A percentile compares a stretch with the other conserved stretches of the same genome.
Conservation (phyloP, 1,140 invertebrate genomes). For the Argopecten irradians region DNA sequence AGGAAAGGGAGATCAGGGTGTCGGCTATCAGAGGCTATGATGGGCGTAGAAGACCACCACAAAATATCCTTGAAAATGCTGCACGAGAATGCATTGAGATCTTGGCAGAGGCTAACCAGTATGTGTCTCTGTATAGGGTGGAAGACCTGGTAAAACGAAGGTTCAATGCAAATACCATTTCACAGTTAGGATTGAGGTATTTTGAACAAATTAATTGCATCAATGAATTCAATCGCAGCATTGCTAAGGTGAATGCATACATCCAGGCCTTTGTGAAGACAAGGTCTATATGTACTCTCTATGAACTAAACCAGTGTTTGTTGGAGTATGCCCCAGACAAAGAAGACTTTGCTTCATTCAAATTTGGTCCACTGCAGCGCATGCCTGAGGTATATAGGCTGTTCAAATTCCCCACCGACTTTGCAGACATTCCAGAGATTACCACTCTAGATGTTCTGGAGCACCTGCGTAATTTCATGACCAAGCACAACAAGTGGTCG, state of each 20-base stretch:
- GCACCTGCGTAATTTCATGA: constrained; percentile 65
- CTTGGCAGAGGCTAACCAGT: constrained; percentile 62
- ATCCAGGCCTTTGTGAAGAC: constrained; percentile 69
- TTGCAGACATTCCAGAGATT: constrained; percentile 68
- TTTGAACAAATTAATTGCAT: constrained; percentile 58
- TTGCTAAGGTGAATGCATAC: constrained; percentile 70
- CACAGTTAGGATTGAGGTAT: constrained; percentile 50
- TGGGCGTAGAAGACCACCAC: constrained; percentile 31
- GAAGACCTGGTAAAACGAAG: constrained; percentile 62
- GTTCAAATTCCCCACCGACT: constrained; percentile 71
- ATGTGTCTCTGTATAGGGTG: constrained; percentile 62
- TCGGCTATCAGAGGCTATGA: constrained; percentile 42
- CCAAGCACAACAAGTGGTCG: constrained; percentile 66
- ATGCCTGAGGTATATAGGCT: constrained; percentile 69
- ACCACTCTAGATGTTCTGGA: constrained; percentile 69
- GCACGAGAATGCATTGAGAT: constrained; percentile 68
- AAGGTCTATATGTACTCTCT: constrained; percentile 66
- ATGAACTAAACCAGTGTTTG: constrained; percentile 66
- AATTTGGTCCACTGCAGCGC: constrained; percentile 70
- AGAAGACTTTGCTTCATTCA: constrained; percentile 63
- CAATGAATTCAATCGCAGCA: constrained; percentile 58
- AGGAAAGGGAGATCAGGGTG: constrained; percentile 56
- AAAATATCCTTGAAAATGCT: constrained; percentile 57
- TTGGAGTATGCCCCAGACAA: constrained; percentile 63
- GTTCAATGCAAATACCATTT: constrained; percentile 45